Base-by-base conservation (phyloP, 2,888 invertebrate genomes). In the Anoncus sp. region DNA sequence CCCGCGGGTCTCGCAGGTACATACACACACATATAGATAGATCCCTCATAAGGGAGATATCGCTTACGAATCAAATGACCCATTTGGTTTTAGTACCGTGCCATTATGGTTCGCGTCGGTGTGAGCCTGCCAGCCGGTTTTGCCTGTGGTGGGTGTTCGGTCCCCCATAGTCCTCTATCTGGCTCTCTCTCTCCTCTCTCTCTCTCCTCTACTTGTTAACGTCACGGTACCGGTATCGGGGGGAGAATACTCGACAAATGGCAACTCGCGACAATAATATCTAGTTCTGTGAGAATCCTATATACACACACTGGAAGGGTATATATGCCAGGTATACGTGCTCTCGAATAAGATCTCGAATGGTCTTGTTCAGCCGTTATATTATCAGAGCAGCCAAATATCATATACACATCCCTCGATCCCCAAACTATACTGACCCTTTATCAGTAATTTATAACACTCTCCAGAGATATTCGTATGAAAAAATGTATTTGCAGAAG, bases 31-130 rank as follows among this genome's bases (percentile, higher is more conserved):
- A 77, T 66, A 73, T 18, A 73, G 57, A 72, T 73, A 74, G 83
- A 85, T 87, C 85, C 83, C 88, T 87, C 87, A 89, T 87, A 88
- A 88, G 88, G 87, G 88, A 87, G 90, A 90, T 90, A 90, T 90
- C 90, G 88, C 86, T 86, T 87, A 85, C 86, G 86, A 90, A 91
- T 90, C 90, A 90, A 91, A 91, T 89, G 90, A 89, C 89, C 90
- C 90, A 91, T 91, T 91, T 85, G 83, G 87, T 87, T 90, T 91
- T 90, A 91, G 87, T 89, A 81, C 79, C 86, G 84, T 74, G 85
- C 85, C 88, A 89, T 89, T 89, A 79, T 85, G 86, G 85, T 83
- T 86, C 89, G 89, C 88, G 86, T 89, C 87, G 87, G 87, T 88
- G 87, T 84, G 75, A 75, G 87, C 87, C 89, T 85, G 85, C 84